Evolutionary conservation across 2,113 vertebrate species (phyloP).

Genomic region (Ailuropoda melanoleuca): DNA sequence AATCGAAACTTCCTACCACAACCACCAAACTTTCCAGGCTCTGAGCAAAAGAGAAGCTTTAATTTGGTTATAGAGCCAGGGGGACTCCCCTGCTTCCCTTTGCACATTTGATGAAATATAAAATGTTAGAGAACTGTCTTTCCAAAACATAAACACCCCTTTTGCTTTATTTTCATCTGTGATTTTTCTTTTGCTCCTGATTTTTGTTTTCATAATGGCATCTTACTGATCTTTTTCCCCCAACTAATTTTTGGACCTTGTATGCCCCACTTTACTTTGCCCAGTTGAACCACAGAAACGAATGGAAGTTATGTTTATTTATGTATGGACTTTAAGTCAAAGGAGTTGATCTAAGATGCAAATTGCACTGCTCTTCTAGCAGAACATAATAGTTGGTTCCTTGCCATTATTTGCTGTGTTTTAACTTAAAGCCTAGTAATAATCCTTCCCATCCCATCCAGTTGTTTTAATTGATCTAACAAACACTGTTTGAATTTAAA

Average conservation of each 20-base stretch:
- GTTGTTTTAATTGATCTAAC: background rate
- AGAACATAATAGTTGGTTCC: background rate
- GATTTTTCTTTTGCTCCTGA: constrained; percentile 34
- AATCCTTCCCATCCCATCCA: background rate
- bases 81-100: background rate
- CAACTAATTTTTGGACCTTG: background rate
- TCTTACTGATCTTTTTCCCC: background rate
- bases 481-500: background rate
- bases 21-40: constrained; percentile 47
- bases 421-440: background rate
- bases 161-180: background rate
- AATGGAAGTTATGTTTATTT: constrained; percentile 1
- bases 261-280: background rate
- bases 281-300: constrained; percentile 13
- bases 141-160: background rate
- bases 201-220: constrained; percentile 27
- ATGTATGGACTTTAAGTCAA: background rate
- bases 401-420: constrained; percentile 5
- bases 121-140: background rate
- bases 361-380: background rate
- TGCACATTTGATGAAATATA: background rate
- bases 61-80: constrained; percentile 12
- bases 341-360: background rate
- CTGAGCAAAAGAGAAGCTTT: constrained; percentile 18
- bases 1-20: constrained; percentile 55